phyloP scores from a whole-genome alignment of 2,113 vertebrate species.

The Ornithorhynchus anatinus region DNA sequence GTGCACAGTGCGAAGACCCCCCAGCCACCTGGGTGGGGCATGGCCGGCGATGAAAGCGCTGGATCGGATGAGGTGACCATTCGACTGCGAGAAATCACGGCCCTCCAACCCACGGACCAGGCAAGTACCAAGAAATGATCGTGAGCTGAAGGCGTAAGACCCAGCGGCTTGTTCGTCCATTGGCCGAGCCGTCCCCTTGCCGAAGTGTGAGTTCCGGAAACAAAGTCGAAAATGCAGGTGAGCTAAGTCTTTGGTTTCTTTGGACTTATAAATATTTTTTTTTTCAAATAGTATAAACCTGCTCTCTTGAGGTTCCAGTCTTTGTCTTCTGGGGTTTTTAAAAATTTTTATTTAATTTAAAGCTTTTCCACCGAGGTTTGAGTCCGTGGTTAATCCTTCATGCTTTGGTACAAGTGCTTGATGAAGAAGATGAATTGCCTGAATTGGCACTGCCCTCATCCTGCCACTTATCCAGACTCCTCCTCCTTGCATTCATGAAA shows the following conservation, averaged over 20 bases:
- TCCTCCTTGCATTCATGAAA: slow-evolving; percentile 98
- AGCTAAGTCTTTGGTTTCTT: slow-evolving; percentile 99
- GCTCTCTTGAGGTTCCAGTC: slow-evolving; percentile 87
- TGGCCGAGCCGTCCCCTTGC: slow-evolving; percentile 82
- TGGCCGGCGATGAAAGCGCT: slow-evolving; percentile 72
- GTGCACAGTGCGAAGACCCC: slow-evolving; percentile 61
- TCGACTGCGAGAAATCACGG: slow-evolving; percentile 73
- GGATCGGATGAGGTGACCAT: slow-evolving; percentile 75
- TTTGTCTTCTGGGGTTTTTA: slow-evolving; percentile 86
- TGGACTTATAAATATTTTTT: slow-evolving; percentile 97
- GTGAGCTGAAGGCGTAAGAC: slow-evolving; percentile 77
- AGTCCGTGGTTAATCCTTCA: slow-evolving; percentile 87
- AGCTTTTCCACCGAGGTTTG: slow-evolving; percentile 81
- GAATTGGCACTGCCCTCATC: slow-evolving; percentile 91
- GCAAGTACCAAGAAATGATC: slow-evolving; percentile 75
- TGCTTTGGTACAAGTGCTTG: slow-evolving; percentile 98
- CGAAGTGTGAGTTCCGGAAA: slow-evolving; percentile 86
- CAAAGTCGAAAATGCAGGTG: slow-evolving; percentile 90
- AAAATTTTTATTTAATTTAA: slow-evolving; percentile 69
- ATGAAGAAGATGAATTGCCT: slow-evolving; percentile 85
- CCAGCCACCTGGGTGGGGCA: slow-evolving; percentile 62
- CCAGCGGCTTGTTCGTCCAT: slow-evolving; percentile 66
- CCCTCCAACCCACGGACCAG: slow-evolving; percentile 75
- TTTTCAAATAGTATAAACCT: slow-evolving; percentile 93
- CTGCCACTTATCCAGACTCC: slow-evolving; percentile 98